phyloP scores from a whole-genome alignment of 2,113 vertebrate genomes.

The Rhadina sibilatrix region DNA sequence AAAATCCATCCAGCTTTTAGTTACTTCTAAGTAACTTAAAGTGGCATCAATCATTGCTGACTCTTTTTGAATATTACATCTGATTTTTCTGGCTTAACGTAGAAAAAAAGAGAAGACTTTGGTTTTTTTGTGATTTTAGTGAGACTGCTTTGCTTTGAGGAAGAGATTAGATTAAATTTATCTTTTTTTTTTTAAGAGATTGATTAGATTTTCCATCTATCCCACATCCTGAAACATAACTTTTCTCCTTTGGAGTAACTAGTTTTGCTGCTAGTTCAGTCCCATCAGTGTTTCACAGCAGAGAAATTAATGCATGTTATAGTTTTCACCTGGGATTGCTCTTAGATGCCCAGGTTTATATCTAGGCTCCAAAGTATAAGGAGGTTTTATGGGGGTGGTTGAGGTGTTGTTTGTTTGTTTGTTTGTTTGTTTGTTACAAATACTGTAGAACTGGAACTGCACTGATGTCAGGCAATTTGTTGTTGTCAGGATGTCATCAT shows the following conservation, averaged over 20 bases:
- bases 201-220: not conserved
- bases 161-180: not conserved
- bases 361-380: not conserved
- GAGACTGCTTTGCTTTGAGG: not conserved
- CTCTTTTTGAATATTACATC: not conserved
- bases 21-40: not conserved
- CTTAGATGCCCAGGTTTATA: not conserved
- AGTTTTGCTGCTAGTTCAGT: not conserved
- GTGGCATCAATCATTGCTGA: not conserved
- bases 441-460: not conserved
- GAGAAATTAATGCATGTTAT: not conserved
- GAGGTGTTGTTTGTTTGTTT: not conserved
- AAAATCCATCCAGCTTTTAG: not conserved
- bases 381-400: rapidly evolving
- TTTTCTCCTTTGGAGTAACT: not conserved
- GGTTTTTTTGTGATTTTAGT: not conserved
- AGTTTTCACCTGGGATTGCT: not conserved
- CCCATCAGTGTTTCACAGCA: not conserved
- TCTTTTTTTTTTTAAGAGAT: not conserved
- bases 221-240: not conserved
- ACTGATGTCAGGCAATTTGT: not conserved
- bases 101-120: not conserved
- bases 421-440: not conserved
- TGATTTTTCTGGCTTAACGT: not conserved
- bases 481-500: not conserved